phyloP scores from a whole-genome alignment of 2,888 invertebrate genomes.

The Elysia crispata region DNA sequence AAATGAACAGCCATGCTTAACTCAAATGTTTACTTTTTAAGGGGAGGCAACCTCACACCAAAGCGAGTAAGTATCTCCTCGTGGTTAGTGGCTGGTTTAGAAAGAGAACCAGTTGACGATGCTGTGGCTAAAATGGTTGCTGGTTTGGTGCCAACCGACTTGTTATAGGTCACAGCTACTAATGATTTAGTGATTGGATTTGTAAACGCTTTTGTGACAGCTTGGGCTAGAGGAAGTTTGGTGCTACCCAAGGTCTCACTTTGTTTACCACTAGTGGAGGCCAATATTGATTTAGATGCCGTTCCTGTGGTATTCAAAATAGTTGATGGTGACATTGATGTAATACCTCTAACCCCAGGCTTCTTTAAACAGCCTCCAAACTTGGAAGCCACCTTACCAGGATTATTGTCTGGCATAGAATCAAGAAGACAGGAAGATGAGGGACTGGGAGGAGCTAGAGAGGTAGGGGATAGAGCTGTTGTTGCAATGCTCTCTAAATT shows the following conservation, averaged over 20 bases:
- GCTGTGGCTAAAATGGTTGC: background rate
- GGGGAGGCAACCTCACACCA: conserved; percentile 44
- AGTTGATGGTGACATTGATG: no score
- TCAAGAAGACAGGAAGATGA: no score
- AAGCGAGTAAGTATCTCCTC: conserved; percentile 45
- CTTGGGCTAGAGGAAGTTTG: background rate
- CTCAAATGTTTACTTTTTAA: conserved; percentile 25
- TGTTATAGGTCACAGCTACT: background rate
- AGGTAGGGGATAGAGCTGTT: no score
- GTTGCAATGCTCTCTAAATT: no score
- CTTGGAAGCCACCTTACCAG: no score
- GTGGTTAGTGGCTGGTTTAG: conserved; percentile 30
- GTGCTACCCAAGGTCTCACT: background rate
- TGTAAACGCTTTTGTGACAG: background rate
- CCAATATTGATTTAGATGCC: background rate
- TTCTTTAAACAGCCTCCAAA: no score
- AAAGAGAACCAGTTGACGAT: no score
- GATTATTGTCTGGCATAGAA: no score
- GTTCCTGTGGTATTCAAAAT: background rate
- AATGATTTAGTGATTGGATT: background rate
- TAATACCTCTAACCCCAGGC: no score
- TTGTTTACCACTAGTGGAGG: background rate
- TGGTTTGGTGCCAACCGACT: background rate
- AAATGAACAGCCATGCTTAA: no score
- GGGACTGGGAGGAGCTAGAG: no score